Conservation (phyloP, 2,888 invertebrate species). For the Petrolisthes cinctipes region DNA sequence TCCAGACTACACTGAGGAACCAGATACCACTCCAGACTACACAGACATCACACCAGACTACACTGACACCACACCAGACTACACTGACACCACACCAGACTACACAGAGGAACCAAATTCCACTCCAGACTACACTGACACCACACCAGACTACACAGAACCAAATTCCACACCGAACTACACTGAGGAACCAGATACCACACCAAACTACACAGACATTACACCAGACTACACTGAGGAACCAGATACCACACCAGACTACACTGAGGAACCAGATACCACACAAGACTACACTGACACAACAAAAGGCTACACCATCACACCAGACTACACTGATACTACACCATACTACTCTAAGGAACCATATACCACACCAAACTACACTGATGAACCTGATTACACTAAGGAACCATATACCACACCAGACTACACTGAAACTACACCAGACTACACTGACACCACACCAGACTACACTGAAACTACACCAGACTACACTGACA, state of each 20-base stretch:
- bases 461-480: no score
- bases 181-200: no score
- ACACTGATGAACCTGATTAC: not conserved
- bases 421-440: not conserved
- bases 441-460: not conserved
- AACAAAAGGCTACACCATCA: not conserved
- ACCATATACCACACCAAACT: not conserved
- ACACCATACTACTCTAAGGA: no score
- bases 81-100: not conserved
- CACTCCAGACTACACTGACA: not conserved
- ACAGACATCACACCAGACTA: not conserved
- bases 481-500: not conserved
- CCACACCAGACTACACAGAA: not conserved
- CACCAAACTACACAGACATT: not conserved
- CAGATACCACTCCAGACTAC: no score
- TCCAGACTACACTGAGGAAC: not conserved
- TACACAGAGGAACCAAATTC: not conserved
- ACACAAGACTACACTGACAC: not conserved
- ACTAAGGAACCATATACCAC: conserved; percentile 6
- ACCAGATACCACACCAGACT: not conserved
- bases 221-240: no score
- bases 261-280: conserved; percentile 1
- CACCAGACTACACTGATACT: not conserved
- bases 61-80: not conserved
- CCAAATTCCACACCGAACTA: not conserved